Percentiles rank a stretch among this genome's conserved stretches.
Conservation (phyloP, 2,113 vertebrate species). For the Mola mola region DNA sequence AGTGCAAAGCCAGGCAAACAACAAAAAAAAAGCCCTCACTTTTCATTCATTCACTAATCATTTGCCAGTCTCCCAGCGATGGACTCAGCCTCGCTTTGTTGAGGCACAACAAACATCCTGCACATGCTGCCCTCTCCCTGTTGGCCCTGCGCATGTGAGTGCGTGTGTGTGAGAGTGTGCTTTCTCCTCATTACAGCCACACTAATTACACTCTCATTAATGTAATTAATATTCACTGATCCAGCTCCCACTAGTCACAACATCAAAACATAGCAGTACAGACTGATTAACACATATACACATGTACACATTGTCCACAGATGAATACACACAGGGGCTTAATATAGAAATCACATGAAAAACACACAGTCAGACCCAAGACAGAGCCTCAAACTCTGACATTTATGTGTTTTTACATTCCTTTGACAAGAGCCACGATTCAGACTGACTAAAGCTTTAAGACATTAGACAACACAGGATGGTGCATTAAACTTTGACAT, state of each 20-base stretch:
- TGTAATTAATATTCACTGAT: constrained; percentile 82
- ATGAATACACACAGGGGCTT: constrained; percentile 71
- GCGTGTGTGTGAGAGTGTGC: constrained; percentile 24
- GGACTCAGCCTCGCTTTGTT: constrained; percentile 39
- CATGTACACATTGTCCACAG: constrained; percentile 63
- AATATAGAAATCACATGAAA: constrained; percentile 65
- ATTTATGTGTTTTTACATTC: background rate
- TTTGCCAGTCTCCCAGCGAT: constrained; percentile 37
- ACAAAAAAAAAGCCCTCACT: constrained; percentile 6
- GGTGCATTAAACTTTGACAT: background rate
- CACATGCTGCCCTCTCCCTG: constrained; percentile 59
- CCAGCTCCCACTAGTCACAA: constrained; percentile 78
- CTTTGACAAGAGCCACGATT: background rate
- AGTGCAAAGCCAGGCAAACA: constrained; percentile 2
- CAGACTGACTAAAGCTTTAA: constrained; percentile 2
- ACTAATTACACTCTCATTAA: constrained; percentile 82
- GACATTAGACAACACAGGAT: background rate
- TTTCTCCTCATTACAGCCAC: constrained; percentile 71
- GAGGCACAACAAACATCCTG: constrained; percentile 64
- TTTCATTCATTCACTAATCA: constrained; percentile 43
- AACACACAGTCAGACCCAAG: constrained; percentile 7
- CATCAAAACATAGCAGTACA: constrained; percentile 76
- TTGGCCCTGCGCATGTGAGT: constrained; percentile 44
- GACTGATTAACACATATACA: constrained; percentile 67
- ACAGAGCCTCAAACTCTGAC: background rate